phyloP scores from a whole-genome alignment of 1,140 invertebrate species.

The Phthorimaea operculella region DNA sequence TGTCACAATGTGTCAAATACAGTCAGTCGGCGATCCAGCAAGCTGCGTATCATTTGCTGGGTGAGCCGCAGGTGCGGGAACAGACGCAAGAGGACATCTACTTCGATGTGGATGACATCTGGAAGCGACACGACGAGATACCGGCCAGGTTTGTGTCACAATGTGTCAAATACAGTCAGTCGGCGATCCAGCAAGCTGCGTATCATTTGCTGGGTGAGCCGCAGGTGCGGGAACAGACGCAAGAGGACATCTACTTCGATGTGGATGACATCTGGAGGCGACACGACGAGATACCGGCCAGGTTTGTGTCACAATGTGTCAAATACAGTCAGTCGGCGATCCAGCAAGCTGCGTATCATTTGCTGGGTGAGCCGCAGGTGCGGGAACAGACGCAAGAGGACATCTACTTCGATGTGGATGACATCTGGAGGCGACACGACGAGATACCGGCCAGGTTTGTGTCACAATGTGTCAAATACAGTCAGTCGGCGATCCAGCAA shows the following conservation, averaged over 20 bases:
- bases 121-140: slow-evolving; percentile 54
- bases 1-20: too few relatives aligned
- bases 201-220: slow-evolving; percentile 72
- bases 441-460: slow-evolving; percentile 34
- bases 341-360: slow-evolving; percentile 75
- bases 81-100: slow-evolving; percentile 54
- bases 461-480: too few relatives aligned
- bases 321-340: slow-evolving; percentile 76
- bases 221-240: slow-evolving; percentile 37
- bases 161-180: slow-evolving; percentile 74
- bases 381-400: slow-evolving; percentile 49
- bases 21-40: slow-evolving; percentile 80
- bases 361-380: slow-evolving; percentile 67
- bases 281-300: slow-evolving; percentile 53
- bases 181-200: slow-evolving; percentile 74
- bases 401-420: slow-evolving; percentile 63
- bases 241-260: slow-evolving; percentile 61
- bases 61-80: slow-evolving; percentile 57
- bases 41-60: slow-evolving; percentile 72
- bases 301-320: too few relatives aligned
- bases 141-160: too few relatives aligned
- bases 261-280: slow-evolving; percentile 62
- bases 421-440: slow-evolving; percentile 56
- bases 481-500: too few relatives aligned
- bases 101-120: slow-evolving; percentile 65